phyloP scores from a whole-genome alignment of 2,797 vertebrate genomes.

The Schizopygopsis malacanthus region DNA sequence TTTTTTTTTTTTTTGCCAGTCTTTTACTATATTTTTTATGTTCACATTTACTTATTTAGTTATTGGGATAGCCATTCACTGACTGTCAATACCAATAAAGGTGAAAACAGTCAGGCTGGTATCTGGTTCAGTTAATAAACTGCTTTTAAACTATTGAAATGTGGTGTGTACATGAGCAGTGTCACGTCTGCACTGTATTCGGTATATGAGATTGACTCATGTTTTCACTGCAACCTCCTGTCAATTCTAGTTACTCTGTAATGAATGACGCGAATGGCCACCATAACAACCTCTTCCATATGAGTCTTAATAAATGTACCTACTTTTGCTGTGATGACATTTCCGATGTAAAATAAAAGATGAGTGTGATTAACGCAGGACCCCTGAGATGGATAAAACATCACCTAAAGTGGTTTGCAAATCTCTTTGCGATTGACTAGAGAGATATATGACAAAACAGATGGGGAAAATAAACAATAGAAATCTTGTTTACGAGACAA shows the following conservation, averaged over 20 bases:
- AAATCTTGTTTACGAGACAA: constrained; percentile 21
- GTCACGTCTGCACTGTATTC: background rate
- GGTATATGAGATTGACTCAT: too few species aligned
- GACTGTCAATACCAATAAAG: constrained; percentile 6
- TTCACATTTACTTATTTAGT: background rate
- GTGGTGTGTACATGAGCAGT: background rate
- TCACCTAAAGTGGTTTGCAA: constrained; percentile 5
- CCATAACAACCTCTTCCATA: background rate
- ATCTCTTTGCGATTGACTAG: background rate
- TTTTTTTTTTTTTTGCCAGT: background rate
- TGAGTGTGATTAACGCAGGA: constrained; percentile 11
- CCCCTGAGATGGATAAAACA: background rate
- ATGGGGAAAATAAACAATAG: constrained; percentile 6
- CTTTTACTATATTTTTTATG: background rate
- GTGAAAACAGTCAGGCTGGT: constrained; percentile 4
- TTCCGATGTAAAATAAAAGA: constrained; percentile 17
- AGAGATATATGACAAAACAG: constrained; percentile 6
- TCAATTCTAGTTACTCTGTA: constrained; percentile 3
- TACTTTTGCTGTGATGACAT: constrained; percentile 11
- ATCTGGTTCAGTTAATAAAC: background rate
- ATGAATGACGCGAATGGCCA: constrained; percentile 4
- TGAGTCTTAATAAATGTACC: constrained; percentile 6
- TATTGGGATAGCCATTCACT: background rate
- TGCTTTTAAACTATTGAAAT: background rate
- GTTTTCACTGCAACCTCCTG: constrained; percentile 11